phyloP scores from a whole-genome alignment of 2,888 invertebrate species.

The Palloptera scutellata region DNA sequence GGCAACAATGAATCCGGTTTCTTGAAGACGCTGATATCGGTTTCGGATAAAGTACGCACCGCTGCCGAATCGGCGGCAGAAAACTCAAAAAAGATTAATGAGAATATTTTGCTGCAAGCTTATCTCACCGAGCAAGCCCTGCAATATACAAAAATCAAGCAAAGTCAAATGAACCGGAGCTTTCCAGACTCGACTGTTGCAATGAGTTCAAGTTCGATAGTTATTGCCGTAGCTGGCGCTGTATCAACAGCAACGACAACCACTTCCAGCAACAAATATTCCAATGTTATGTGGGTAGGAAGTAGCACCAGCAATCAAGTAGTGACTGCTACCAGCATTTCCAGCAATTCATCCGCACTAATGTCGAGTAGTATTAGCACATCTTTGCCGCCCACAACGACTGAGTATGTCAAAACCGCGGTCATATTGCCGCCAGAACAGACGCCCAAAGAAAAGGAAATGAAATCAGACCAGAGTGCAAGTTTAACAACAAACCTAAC shows the following conservation, averaged over 20 bases:
- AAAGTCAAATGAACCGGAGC: conserved; percentile 66
- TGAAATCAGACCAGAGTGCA: conserved; percentile 21
- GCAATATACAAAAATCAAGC: conserved; percentile 76
- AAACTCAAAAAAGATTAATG: conserved; percentile 50
- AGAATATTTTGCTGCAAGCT: conserved; percentile 75
- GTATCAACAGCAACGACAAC: conserved; percentile 15
- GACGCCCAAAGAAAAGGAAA: conserved; percentile 25
- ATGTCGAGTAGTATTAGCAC: not conserved
- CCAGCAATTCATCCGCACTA: not conserved
- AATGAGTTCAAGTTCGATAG: conserved; percentile 20
- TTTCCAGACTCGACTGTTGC: conserved; percentile 22
- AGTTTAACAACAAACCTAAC: not conserved
- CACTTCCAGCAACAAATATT: not conserved
- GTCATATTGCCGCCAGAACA: not conserved
- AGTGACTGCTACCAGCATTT: too few species aligned
- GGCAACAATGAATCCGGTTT: conserved; percentile 57
- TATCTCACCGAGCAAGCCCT: conserved; percentile 78
- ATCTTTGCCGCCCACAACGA: not conserved
- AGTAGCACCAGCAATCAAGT: too few species aligned
- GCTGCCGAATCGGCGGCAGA: conserved; percentile 51
- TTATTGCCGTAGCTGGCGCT: conserved; percentile 16
- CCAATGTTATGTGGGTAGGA: not conserved
- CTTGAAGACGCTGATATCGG: conserved; percentile 61
- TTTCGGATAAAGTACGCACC: conserved; percentile 59
- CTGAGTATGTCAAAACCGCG: conserved; percentile 4